These are phyloP conservation scores for Germaria angustata DNA, from an alignment of 2,888 invertebrate genomes.

Conservation along the genomic window DNA sequence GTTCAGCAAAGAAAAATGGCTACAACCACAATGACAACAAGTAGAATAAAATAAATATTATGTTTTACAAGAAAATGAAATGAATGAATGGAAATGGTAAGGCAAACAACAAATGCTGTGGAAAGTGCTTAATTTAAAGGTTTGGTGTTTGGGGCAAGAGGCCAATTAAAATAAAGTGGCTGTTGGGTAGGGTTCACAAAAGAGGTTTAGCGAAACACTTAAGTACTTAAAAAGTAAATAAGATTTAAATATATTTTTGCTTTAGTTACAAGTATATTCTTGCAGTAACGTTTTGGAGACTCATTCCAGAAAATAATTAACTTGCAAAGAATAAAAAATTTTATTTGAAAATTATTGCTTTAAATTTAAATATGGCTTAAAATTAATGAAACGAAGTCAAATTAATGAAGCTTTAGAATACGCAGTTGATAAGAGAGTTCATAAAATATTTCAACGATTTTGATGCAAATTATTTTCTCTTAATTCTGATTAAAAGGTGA, in stretches of 20 bases:
- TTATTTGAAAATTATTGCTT: no score
- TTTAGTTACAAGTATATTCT: no score
- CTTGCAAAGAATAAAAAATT: not conserved
- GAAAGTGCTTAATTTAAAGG: slow-evolving; percentile 51
- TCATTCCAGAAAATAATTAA: not conserved
- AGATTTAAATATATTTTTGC: slow-evolving; percentile 9
- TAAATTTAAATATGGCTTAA: no score
- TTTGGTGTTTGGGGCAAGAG: slow-evolving; percentile 55
- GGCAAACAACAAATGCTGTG: not conserved
- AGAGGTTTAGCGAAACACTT: slow-evolving; percentile 43
- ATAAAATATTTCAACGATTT: no score
- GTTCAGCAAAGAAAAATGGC: slow-evolving; percentile 15
- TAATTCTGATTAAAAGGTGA: no score
- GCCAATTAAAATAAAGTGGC: slow-evolving; percentile 65
- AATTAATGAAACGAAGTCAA: no score
- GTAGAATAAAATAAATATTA: slow-evolving; percentile 52
- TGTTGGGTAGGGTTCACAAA: slow-evolving; percentile 29
- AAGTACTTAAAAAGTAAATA: slow-evolving; percentile 37
- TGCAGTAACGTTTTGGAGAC: no score
- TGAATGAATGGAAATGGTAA: slow-evolving; percentile 21
- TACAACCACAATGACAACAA: slow-evolving; percentile 23
- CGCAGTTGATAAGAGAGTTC: no score
- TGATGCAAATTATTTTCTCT: no score
- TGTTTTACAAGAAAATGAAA: slow-evolving; percentile 50
- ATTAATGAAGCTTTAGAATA: no score